Conservation (phyloP, 2,797 vertebrate genomes). For the Gobionotothen gibberifrons region DNA sequence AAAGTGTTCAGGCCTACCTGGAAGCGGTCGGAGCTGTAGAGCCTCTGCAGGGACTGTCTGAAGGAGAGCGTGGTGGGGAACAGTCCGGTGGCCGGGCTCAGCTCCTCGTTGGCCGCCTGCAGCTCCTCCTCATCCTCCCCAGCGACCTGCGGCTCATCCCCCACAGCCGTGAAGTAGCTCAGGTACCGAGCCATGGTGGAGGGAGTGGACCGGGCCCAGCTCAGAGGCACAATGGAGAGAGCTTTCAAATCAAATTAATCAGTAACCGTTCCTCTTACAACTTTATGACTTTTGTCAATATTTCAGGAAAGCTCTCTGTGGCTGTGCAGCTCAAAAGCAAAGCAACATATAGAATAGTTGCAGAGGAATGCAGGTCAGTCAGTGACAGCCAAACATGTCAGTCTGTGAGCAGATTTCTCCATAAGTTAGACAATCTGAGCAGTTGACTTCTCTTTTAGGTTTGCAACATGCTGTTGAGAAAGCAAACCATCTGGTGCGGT, state of each 20-base stretch:
- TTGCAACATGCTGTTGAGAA: conserved; percentile 44
- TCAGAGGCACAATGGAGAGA: background rate
- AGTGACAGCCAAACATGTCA: background rate
- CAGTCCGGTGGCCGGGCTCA: conserved; percentile 53
- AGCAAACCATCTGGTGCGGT: conserved; percentile 2
- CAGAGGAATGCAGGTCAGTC: background rate
- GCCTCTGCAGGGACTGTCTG: conserved; percentile 84
- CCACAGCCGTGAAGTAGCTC: conserved; percentile 92
- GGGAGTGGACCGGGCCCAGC: background rate
- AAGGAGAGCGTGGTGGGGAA: conserved; percentile 65
- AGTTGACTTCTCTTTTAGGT: conserved; percentile 49
- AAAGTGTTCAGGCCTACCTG: conserved; percentile 82
- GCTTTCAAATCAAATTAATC: background rate
- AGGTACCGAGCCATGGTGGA: conserved; percentile 89
- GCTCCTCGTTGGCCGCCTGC: conserved; percentile 61
- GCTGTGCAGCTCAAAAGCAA: background rate
- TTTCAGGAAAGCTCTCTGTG: conserved; percentile 12
- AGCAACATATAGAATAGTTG: background rate
- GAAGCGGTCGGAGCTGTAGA: conserved; percentile 89
- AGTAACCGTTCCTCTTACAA: background rate
- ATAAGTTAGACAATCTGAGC: conserved; percentile 48
- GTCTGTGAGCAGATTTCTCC: conserved; percentile 38
- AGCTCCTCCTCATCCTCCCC: conserved; percentile 84
- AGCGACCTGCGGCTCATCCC: conserved; percentile 79
- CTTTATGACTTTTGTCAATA: background rate